Evolutionary conservation across 2,797 vertebrate genomes (phyloP), one percentile per base, ranked within the genome.

Genomic region (Chaetophractus vellerosus): DNA sequence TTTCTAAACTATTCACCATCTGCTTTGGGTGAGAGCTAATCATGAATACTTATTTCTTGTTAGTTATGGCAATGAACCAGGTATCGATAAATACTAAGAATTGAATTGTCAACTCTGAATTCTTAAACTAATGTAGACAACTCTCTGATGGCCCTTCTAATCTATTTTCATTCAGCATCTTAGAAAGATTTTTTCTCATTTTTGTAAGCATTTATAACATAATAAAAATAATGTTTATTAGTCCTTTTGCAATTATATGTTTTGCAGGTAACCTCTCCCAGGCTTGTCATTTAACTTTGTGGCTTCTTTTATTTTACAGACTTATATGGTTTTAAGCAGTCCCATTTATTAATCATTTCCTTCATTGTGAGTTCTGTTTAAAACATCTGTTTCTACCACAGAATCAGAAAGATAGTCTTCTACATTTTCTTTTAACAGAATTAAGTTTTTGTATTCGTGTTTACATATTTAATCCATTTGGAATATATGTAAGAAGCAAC

Each of bases 11-110:
- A 63, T 41, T 75, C 24, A 10, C 81, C 84, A 93, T 68, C 81
- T 90, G 72, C 72, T 68, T 31, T 79, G 76, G 63, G 71, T 72
- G 12, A 63, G 59, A 92, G 28, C 52, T 88, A 69, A 72, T 75
- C 36, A 66, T 61, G 38, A 82, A 71, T 28, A 45, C 36, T 69
- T 15, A 31, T 15, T 71, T 86, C 79, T 82, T 64, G 11, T 24
- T 26, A 81, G 33, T 36, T 31, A 3, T 1, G 21, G 57, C 59
- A 88, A 14, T 4, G 16, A 14, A 69, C 24, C 6, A 36, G 12
- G 21, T 21, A 16, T 68, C 82, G n/a, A 19, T 71, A 64, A 72
- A 50, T 64, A 24, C 8, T 3, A 80, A 59, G 28, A 64, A n/a
- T 9, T 71, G 5, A 57, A 38, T 48, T n/a, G 55, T 69, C 57